Evolutionary conservation across 1,140 invertebrate species (phyloP), one percentile per base, ranked within the genome.

Genomic region (Pseudomyrmex gracilis): DNA sequence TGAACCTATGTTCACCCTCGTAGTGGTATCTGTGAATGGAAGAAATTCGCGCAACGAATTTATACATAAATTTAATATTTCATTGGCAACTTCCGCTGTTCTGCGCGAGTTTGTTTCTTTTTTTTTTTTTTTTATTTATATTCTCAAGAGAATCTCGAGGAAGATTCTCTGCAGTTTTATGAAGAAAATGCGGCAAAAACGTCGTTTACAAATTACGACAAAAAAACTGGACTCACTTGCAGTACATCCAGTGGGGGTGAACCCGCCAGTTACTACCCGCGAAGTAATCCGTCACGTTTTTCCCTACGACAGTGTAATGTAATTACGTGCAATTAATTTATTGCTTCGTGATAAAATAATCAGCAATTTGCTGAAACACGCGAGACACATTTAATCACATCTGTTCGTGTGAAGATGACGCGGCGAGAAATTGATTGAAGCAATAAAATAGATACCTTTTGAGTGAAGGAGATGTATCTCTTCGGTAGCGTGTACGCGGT

Each of bases 241-340:
- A 94, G 73, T 94, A 95, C 71, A 93, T 89, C 98, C 98, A 99
- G 89, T 98, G 96, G 61, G 98, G 98, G 95, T 99, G 98, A 53
- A 99, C 96, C 92, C 96, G 97, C 98, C 98, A 99, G 90, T 97
- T 96, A 77, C 95, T 95, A 84, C 96, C 96, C 87, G 95, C 94
- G 92, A 97, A 97, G 93, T 96, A 96, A 91, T 96, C 94, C 93
- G 95, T 93, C 87, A 96, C 94, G 89, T 95, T 95, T 94, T 94
- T 96, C 92, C 95, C 96, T 95, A 67, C 49, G 84, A 90, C 49
- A 85, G 77, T 76, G 76, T n/a, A 88, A 68, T 34, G 84, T 82
- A 15, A 78, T 87, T 89, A n/a, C 84, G 49, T 34, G 34, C 0
- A 34, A 34, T 34, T 34, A 34, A 34, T 34, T 34, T 5, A 7